These are phyloP conservation scores for Sebastes variabilis DNA, from an alignment of 2,797 vertebrate species.

Conservation along the genomic window DNA sequence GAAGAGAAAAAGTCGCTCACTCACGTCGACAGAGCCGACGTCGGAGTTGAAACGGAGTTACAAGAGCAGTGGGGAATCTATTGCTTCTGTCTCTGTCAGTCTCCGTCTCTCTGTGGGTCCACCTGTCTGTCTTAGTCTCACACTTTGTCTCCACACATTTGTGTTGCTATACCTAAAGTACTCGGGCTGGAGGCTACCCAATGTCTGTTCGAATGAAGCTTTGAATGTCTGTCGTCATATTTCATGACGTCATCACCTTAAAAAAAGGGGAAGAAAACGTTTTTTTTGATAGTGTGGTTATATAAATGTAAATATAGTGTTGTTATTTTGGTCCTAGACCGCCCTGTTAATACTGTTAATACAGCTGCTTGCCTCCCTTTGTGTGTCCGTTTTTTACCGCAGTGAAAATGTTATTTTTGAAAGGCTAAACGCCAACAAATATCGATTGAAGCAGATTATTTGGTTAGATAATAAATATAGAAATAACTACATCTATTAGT, in stretches of 20 bases:
- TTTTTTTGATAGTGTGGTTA: background rate
- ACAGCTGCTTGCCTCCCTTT: background rate
- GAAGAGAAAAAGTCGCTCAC: conserved; percentile 11
- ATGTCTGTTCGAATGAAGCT: background rate
- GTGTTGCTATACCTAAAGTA: background rate
- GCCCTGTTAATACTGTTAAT: too few relatives aligned
- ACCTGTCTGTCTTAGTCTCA: conserved; percentile 13
- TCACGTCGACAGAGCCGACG: conserved; percentile 29
- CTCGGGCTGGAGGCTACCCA: background rate
- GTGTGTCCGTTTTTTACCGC: background rate
- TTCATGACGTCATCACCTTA: background rate
- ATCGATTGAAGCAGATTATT: background rate
- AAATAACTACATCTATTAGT: background rate
- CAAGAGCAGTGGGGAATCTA: conserved; percentile 33
- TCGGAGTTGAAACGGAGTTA: conserved; percentile 41
- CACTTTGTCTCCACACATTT: background rate
- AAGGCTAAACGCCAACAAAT: background rate
- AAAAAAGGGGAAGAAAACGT: background rate
- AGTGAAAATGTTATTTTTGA: background rate
- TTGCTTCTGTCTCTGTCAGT: conserved; percentile 38
- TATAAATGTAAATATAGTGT: background rate
- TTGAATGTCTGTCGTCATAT: background rate
- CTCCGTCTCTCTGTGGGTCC: conserved; percentile 7
- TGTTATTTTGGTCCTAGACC: background rate
- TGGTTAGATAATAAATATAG: background rate